Conservation (phyloP, 1,140 invertebrate species). For the Danaus melanippus region DNA sequence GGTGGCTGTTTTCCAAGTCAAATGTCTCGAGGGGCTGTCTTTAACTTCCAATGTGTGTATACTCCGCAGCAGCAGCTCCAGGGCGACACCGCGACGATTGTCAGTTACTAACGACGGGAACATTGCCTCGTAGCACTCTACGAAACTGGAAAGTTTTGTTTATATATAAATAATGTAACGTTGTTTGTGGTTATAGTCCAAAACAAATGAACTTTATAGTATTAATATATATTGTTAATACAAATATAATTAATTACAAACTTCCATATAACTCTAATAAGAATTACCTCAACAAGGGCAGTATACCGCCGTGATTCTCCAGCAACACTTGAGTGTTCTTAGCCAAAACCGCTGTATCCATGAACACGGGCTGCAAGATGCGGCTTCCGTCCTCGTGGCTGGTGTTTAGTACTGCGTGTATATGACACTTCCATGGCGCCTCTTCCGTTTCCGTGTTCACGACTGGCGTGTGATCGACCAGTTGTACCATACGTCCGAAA, state of each 20-base stretch:
- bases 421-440: constrained; percentile 71
- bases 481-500: constrained; percentile 78
- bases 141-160: constrained; percentile 73
- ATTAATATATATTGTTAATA: background rate
- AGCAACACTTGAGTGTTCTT: constrained; percentile 78
- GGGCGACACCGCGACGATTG: constrained; percentile 77
- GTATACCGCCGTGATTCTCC: constrained; percentile 50
- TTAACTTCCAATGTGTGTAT: constrained; percentile 74
- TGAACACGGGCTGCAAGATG: constrained; percentile 79
- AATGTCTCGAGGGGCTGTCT: constrained; percentile 49
- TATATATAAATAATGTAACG: too few species aligned
- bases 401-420: constrained; percentile 70
- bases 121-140: constrained; percentile 83
- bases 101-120: constrained; percentile 74
- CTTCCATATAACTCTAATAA: background rate
- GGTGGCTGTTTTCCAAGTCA: constrained; percentile 32
- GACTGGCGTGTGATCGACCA: constrained; percentile 59
- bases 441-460: constrained; percentile 51
- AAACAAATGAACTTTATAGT: too few species aligned
- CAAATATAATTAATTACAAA: background rate
- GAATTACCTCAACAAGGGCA: constrained; percentile 54
- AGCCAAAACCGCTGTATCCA: constrained; percentile 77
- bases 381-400: constrained; percentile 77
- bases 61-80: constrained; percentile 86
- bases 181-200: too few species aligned